These are phyloP conservation scores for Drosophila nikananu DNA, from an alignment of 1,140 invertebrate species.

Conservation along the genomic window DNA sequence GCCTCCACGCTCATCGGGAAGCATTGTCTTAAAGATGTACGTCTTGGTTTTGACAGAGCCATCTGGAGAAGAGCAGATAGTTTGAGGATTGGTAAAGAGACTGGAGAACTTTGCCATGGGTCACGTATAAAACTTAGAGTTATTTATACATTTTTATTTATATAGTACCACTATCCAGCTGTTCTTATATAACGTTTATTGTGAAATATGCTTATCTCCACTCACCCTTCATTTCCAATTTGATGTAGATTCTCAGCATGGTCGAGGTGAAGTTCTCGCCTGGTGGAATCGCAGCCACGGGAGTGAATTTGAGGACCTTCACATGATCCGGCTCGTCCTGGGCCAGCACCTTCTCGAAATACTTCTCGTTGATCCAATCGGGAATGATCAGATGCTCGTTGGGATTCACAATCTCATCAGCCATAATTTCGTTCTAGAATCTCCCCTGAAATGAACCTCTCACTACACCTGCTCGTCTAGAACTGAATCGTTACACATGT, in stretches of 20 bases:
- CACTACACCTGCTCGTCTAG: not conserved
- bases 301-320: conserved; percentile 61
- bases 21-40: conserved; percentile 60
- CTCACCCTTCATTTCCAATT: conserved; percentile 69
- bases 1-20: conserved; percentile 56
- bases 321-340: conserved; percentile 80
- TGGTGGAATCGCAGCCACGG: conserved; percentile 66
- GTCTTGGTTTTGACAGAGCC: conserved; percentile 45
- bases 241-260: conserved; percentile 67
- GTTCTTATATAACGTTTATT: not conserved
- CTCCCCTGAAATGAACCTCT: not conserved
- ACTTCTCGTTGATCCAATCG: conserved; percentile 85
- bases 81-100: not conserved
- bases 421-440: not conserved
- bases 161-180: not conserved
- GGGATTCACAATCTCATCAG: conserved; percentile 63
- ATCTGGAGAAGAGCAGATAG: conserved; percentile 20
- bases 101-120: no score
- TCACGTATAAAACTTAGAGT: no score
- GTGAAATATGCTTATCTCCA: not conserved
- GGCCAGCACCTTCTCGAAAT: conserved; percentile 83
- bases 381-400: conserved; percentile 75
- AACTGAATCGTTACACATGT: conserved; percentile 5
- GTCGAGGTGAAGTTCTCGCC: conserved; percentile 76
- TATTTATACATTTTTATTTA: no score